Conservation (phyloP, 2,113 vertebrate genomes). For the Arvicanthis niloticus region DNA sequence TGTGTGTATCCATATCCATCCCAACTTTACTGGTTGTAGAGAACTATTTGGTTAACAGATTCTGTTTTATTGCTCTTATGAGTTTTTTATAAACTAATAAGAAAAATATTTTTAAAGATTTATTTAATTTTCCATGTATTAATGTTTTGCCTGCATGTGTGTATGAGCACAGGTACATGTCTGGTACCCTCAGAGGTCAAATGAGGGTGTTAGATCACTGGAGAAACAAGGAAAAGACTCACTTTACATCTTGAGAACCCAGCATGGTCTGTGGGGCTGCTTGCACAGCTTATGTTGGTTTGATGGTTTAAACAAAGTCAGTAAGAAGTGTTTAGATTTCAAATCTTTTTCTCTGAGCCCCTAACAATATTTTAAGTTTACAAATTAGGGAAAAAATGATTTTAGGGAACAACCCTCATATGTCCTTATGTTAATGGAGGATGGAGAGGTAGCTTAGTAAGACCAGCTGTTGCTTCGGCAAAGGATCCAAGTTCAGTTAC, state of each 20-base stretch:
- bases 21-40: not conserved
- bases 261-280: not conserved
- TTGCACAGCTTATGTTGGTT: not conserved
- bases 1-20: not conserved
- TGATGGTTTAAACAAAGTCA: not conserved
- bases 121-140: not conserved
- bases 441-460: not conserved
- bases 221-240: not conserved
- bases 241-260: not conserved
- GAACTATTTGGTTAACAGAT: not conserved
- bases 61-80: not conserved
- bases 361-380: not conserved
- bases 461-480: not conserved
- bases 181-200: not conserved
- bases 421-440: not conserved
- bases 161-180: not conserved
- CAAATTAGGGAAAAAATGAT: not conserved
- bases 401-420: not conserved
- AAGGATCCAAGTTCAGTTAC: not conserved
- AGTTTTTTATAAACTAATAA: constrained; percentile 23
- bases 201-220: not conserved
- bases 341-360: not conserved
- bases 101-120: not conserved
- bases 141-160: not conserved
- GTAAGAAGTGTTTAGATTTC: not conserved